Percentiles rank a stretch among this genome's conserved stretches.
Evolutionary conservation across 2,797 vertebrate genomes (phyloP).

Genomic region (Coendou prehensilis): DNA sequence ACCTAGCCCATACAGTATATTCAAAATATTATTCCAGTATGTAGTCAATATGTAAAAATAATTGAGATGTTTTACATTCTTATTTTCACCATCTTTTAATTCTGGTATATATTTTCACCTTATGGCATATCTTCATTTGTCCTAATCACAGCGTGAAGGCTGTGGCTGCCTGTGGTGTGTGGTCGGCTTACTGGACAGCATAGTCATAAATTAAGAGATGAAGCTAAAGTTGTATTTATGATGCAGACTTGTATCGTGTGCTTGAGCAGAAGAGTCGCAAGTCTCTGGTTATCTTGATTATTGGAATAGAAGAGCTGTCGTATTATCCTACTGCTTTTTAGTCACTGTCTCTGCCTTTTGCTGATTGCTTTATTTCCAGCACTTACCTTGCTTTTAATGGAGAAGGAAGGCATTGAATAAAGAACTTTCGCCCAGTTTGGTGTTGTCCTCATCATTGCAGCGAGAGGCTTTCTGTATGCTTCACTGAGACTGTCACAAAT

Average conservation of each 20-base stretch:
- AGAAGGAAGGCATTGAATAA: not conserved
- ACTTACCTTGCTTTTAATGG: not conserved
- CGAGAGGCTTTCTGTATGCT: not conserved
- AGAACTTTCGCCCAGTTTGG: not conserved
- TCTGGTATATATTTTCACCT: not conserved
- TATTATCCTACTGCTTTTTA: not conserved
- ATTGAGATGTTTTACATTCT: not conserved
- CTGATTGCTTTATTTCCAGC: not conserved
- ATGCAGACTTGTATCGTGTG: not conserved
- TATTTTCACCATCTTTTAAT: not conserved
- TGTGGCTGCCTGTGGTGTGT: not conserved
- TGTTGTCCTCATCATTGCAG: not conserved
- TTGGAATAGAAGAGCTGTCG: not conserved
- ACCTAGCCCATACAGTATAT: not conserved
- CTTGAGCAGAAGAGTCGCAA: not conserved
- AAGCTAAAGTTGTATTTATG: not conserved
- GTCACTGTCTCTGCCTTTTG: not conserved
- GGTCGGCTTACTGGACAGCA: not conserved
- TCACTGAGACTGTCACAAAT: not conserved
- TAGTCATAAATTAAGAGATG: not conserved
- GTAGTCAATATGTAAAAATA: not conserved
- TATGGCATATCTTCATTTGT: not conserved
- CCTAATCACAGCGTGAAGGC: not conserved
- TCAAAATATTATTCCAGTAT: not conserved
- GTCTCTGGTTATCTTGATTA: not conserved